These are phyloP conservation scores for Branchipolynoe longqiensis DNA, from an alignment of 2,888 invertebrate species.

Conservation along the genomic window DNA sequence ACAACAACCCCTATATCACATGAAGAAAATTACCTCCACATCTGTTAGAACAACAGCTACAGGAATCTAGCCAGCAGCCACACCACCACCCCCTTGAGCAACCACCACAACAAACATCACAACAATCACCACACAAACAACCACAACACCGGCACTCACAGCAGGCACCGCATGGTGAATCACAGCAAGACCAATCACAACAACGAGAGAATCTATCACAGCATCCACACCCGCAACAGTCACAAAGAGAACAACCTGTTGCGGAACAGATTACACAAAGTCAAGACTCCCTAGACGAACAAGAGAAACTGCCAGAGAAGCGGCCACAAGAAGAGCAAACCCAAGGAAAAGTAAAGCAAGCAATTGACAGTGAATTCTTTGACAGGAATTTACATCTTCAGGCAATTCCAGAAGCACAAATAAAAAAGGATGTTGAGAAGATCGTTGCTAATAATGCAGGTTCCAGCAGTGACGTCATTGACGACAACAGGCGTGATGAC, in stretches of 20 bases:
- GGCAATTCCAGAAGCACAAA: not conserved
- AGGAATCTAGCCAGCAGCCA: too few relatives aligned
- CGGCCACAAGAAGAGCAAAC: not conserved
- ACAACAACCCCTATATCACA: too few relatives aligned
- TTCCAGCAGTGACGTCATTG: not conserved
- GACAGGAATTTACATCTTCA: constrained; percentile 7
- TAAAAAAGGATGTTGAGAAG: constrained; percentile 23
- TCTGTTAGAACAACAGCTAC: too few relatives aligned
- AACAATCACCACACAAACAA: not conserved
- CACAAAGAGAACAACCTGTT: not conserved
- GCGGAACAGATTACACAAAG: too few relatives aligned
- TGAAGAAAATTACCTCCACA: too few relatives aligned
- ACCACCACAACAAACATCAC: not conserved
- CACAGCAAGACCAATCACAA: not conserved
- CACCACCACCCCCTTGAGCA: not conserved
- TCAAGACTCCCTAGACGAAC: constrained; percentile 2
- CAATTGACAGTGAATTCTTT: not conserved
- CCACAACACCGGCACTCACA: not conserved
- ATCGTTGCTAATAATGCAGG: not conserved
- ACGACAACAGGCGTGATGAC: not conserved
- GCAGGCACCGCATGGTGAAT: not conserved
- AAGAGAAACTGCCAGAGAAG: not conserved
- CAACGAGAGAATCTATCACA: not conserved
- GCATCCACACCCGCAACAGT: not conserved
- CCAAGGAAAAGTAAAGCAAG: not conserved